These are phyloP conservation scores for Dascillus cervinus DNA, from an alignment of 2,888 invertebrate species.

Conservation along the genomic window DNA sequence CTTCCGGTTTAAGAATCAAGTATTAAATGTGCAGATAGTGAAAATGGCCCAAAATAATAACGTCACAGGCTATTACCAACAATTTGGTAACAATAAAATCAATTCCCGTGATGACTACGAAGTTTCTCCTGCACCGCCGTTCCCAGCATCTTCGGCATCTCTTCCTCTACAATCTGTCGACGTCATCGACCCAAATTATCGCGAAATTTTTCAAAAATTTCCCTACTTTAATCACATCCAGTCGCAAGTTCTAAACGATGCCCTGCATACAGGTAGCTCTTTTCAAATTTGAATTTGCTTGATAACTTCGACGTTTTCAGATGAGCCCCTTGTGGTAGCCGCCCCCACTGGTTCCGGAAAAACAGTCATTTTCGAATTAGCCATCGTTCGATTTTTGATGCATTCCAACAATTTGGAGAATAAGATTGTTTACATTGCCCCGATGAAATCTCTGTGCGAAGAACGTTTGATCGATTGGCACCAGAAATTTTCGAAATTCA, in stretches of 20 bases:
- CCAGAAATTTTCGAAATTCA: conserved; percentile 56
- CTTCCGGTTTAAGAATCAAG: no score
- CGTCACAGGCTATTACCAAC: no score
- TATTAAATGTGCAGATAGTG: no score
- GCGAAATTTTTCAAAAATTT: conserved; percentile 50
- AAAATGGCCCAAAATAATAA: no score
- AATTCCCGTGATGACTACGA: no score
- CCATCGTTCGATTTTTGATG: conserved; percentile 60
- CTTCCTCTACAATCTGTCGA: no score
- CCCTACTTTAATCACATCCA: conserved; percentile 67
- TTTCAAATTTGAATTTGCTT: conserved; percentile 4
- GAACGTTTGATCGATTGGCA: conserved; percentile 68
- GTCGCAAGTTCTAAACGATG: conserved; percentile 61
- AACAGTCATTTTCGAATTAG: conserved; percentile 75
- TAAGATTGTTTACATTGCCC: conserved; percentile 75
- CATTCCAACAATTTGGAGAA: conserved; percentile 46
- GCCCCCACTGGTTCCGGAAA: conserved; percentile 82
- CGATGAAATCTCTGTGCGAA: conserved; percentile 70
- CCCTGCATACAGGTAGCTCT: conserved; percentile 52
- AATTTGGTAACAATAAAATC: no score
- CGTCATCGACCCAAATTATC: no score
- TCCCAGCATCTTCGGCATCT: no score
- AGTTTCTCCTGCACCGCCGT: no score
- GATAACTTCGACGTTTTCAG: conserved; percentile 33
- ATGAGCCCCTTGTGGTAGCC: conserved; percentile 64